phyloP scores from a whole-genome alignment of 2,113 vertebrate genomes.

The Balaenoptera acutorostrata region DNA sequence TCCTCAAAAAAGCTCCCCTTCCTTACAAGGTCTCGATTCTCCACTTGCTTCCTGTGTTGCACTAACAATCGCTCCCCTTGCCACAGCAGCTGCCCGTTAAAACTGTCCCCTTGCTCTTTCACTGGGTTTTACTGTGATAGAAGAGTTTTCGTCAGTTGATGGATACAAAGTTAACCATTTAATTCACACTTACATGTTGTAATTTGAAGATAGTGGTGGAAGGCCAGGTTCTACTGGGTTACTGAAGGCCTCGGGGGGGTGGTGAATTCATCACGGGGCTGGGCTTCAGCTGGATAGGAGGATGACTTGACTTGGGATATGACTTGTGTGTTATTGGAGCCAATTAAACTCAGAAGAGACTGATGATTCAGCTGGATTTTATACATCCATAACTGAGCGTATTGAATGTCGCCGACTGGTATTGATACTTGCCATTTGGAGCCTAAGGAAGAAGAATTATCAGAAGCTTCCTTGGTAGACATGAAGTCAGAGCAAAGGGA shows the following conservation, averaged over 20 bases:
- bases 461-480: background rate
- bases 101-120: background rate
- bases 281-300: background rate
- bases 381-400: background rate
- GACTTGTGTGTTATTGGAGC: background rate
- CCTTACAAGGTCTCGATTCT: background rate
- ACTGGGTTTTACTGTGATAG: background rate
- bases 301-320: background rate
- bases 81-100: background rate
- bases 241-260: background rate
- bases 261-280: background rate
- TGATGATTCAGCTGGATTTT: background rate
- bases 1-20: background rate
- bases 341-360: background rate
- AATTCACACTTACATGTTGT: background rate
- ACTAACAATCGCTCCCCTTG: rapidly evolving
- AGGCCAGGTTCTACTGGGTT: background rate
- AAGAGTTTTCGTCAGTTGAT: background rate
- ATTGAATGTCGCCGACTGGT: background rate
- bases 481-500: background rate
- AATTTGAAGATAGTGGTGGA: background rate
- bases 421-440: background rate
- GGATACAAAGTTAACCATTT: background rate
- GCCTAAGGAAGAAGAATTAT: background rate
- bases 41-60: too few relatives aligned